Base-by-base conservation (phyloP, 2,113 vertebrate genomes). In the Notarius lentiginosus region DNA sequence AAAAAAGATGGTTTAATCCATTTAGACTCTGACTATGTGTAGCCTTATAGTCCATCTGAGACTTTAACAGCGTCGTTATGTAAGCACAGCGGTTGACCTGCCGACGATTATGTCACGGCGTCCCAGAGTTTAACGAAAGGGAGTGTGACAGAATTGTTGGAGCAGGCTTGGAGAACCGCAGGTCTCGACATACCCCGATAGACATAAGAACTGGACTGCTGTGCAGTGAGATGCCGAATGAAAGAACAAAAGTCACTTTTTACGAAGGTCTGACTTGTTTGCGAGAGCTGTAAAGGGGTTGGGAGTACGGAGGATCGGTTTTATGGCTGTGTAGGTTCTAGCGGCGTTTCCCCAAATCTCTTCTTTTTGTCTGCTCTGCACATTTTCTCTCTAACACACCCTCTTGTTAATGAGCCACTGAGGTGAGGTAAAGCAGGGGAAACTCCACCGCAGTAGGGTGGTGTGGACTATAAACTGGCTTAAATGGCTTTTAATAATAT, bases 401-500 rank as follows among this genome's bases (percentile, higher is more conserved):
- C 79, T 80, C 30, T 60, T 34, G 79, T 12, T 80, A 80, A 80
- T 80, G 56, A 80, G 56, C 55, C 79, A 41, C 55, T 12, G 79
- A 60, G 27, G 15, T 60, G 30, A 58, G 56, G 55, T 80, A 80
- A 80, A 60, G 56, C 55, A 60, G 14, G 77, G 27, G 27, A 80
- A 80, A 80, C n/a, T 80, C 55, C 79, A 80, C 56, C 79, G 20
- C 79, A 60, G 41, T 60, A 80, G 79, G 79, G 79, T 60, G 55
- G 55, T 60, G 55, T 80, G 41, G 22, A 80, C 79, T 60, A 60
- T 80, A 80, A 80, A 80, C 17, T 22, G 79, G 55, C 1, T 80
- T 80, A 80, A 80, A 80, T 80, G 55, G 79, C 55, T 60, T 79
- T 80, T 80, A 80, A 80, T 80, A 80, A 61, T 61, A 61, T 81